These are phyloP conservation scores for Branchellion lobata DNA, from an alignment of 2,888 invertebrate genomes.

Conservation along the genomic window DNA sequence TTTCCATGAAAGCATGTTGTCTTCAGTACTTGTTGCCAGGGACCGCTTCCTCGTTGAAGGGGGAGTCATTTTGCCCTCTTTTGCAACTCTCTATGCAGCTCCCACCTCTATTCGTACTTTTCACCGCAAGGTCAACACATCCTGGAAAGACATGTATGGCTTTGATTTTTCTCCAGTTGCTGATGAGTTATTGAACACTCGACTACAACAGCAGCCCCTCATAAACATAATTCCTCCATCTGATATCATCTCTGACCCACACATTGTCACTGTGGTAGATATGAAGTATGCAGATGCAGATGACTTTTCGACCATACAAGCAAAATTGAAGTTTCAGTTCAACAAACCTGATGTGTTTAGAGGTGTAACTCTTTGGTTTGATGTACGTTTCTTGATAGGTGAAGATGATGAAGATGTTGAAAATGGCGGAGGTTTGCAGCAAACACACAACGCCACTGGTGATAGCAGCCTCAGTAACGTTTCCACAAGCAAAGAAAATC, in stretches of 20 bases:
- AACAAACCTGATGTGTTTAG: slow-evolving; percentile 55
- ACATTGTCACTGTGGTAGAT: slow-evolving; percentile 55
- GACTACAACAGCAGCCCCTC: slow-evolving; percentile 46
- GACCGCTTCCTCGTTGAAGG: slow-evolving; percentile 57
- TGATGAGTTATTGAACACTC: slow-evolving; percentile 24
- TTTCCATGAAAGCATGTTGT: slow-evolving; percentile 61
- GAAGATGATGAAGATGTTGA: not conserved
- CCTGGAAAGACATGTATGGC: slow-evolving; percentile 60
- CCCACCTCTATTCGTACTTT: slow-evolving; percentile 58
- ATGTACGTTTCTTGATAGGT: slow-evolving; percentile 51
- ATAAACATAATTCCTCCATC: slow-evolving; percentile 53
- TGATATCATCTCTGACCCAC: slow-evolving; percentile 55
- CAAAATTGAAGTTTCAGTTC: slow-evolving; percentile 54
- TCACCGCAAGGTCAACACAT: slow-evolving; percentile 55
- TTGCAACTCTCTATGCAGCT: slow-evolving; percentile 56
- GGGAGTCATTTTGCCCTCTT: slow-evolving; percentile 58
- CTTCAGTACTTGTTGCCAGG: slow-evolving; percentile 59
- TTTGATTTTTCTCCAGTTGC: slow-evolving; percentile 58
- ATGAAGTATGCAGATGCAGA: slow-evolving; percentile 55
- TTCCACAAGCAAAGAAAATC: not conserved
- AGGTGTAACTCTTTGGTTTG: slow-evolving; percentile 61
- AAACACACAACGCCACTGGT: too few relatives aligned
- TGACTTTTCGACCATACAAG: slow-evolving; percentile 51
- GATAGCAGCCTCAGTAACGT: not conserved
- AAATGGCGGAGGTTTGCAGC: too few relatives aligned